Percentiles rank a stretch among this genome's conserved stretches.
Conservation (phyloP, 2,888 invertebrate species). For the Cacoxenus indagator region DNA sequence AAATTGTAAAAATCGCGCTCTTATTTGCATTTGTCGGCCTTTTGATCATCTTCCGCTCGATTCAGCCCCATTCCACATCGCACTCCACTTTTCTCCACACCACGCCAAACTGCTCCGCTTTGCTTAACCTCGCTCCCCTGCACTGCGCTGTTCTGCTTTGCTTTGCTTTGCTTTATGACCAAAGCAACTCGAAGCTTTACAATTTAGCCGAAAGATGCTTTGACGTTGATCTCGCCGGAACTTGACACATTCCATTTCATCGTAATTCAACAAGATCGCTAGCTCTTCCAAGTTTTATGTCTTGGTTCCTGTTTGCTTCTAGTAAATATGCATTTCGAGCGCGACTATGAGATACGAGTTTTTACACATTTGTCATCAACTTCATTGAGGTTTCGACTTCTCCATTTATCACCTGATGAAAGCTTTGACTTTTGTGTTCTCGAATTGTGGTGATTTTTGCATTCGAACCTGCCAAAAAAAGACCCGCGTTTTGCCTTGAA, state of each 20-base stretch:
- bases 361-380: constrained; percentile 47
- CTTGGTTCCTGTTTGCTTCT: constrained; percentile 7
- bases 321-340: not conserved
- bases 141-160: not conserved
- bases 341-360: constrained; percentile 56
- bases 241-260: constrained; percentile 7
- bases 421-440: too few relatives aligned
- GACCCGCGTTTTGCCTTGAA: too few relatives aligned
- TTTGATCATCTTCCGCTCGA: constrained; percentile 47
- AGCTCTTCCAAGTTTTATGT: not conserved
- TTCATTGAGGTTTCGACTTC: too few relatives aligned
- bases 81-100: not conserved
- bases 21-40: constrained; percentile 52
- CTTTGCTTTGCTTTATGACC: not conserved
- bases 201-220: constrained; percentile 8
- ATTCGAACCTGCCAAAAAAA: too few relatives aligned
- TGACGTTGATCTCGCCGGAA: constrained; percentile 13
- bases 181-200: not conserved
- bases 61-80: constrained; percentile 36
- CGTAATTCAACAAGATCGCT: not conserved
- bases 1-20: constrained; percentile 15
- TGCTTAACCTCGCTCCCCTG: not conserved
- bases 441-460: too few relatives aligned
- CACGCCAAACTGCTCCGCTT: not conserved
- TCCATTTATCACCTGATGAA: too few relatives aligned